These are phyloP conservation scores for Micronycteris hirsuta DNA, from an alignment of 2,113 vertebrate genomes.

Conservation along the genomic window DNA sequence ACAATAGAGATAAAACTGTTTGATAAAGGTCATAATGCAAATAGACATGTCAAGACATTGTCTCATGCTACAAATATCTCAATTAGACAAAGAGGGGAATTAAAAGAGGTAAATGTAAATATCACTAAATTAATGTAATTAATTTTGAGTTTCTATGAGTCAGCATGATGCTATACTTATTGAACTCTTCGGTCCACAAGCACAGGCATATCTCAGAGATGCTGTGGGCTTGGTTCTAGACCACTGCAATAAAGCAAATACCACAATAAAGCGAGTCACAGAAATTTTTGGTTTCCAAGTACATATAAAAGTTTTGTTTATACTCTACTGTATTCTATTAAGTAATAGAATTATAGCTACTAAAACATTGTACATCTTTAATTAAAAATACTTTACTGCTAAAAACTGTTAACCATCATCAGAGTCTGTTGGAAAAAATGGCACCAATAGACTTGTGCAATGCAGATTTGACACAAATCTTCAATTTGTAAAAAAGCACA, in stretches of 20 bases:
- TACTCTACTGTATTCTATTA: neutral
- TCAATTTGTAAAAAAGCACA: neutral
- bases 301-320: too few relatives aligned
- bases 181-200: neutral
- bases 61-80: neutral
- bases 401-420: neutral
- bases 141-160: neutral
- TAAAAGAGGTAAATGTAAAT: neutral
- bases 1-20: neutral
- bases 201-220: neutral
- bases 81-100: neutral
- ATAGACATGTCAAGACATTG: constrained; percentile 26
- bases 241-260: neutral
- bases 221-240: neutral
- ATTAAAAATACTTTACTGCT: neutral
- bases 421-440: neutral
- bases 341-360: neutral
- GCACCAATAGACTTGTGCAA: too few relatives aligned
- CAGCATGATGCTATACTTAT: neutral
- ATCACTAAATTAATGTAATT: neutral
- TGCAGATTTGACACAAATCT: neutral
- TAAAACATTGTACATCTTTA: neutral
- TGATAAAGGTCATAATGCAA: constrained; percentile 13
- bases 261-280: neutral
- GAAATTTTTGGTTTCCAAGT: neutral